Base-by-base conservation (phyloP, 1,140 invertebrate genomes). In the Trichonephila inaurata region DNA sequence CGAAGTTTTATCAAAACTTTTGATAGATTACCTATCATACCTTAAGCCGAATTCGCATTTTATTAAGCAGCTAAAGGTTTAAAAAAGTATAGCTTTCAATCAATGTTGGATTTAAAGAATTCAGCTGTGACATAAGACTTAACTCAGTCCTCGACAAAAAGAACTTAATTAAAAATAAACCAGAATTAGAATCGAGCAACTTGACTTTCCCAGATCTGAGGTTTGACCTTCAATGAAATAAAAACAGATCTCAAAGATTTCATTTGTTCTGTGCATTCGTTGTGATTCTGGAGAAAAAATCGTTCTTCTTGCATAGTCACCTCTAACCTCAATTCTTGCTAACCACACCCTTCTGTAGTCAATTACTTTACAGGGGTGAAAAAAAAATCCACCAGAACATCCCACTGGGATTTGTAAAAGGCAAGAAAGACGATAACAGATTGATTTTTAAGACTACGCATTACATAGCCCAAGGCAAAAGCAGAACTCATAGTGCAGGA, bases 331-430 rank as follows among this genome's bases (percentile, higher is more conserved):
- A 88, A 88, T 88, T 88, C 21, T 64, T 44, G 62, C 33, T 40
- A 88, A 88, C 33, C 86, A 66, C 86, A 88, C 60, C 86, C 83
- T 77, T 77, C 72, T 60, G 83, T 21, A 85, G 83, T 60, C 83
- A 85, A 85, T 85, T 85, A 85, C 58, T 85, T 85, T 85, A 60
- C 83, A 61, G 83, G 28, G 58, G 83, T 60, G 51, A 81, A 81
- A 81, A 61, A 85, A 85, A 61, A 85, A 24, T 33, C 12, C 60
- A 14, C 83, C 16, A 21, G 44, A 85, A 19, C 58, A 40, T 61
- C 83, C 44, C 83, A 85, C 21, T 60, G 58, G 83, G 83, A 85
- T 85, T 58, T 60, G 12, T 16, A 24, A 85, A 85, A 85, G 83
- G 24, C 21, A 85, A 51, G 58, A 85, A 85, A 58, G 83, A 60